Percentiles rank a stretch among this genome's conserved stretches.
Conservation (phyloP, 2,113 vertebrate genomes). For the Turdus rufiventris region DNA sequence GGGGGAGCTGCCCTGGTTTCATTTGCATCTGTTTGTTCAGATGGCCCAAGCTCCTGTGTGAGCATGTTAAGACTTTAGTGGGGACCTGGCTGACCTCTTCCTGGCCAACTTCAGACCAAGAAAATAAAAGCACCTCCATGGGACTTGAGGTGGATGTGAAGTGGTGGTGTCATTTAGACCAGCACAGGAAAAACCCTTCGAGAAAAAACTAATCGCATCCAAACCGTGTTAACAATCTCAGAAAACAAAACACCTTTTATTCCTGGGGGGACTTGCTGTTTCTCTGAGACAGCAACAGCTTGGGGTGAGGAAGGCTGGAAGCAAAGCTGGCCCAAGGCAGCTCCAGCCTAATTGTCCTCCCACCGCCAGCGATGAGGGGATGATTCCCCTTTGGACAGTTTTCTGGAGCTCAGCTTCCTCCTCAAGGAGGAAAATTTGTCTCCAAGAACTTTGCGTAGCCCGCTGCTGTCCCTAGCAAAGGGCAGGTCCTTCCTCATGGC, state of each 20-base stretch:
- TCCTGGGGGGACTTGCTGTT: neutral
- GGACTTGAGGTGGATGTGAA: neutral
- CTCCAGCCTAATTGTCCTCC: conserved; percentile 45
- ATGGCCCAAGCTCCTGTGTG: neutral
- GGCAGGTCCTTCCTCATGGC: conserved; percentile 41
- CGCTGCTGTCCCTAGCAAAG: neutral
- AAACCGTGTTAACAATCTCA: neutral
- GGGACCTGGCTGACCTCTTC: neutral
- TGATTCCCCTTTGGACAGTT: conserved; percentile 30
- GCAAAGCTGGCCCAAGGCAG: neutral
- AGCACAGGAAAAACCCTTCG: neutral
- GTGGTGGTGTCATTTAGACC: neutral
- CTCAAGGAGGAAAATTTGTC: conserved; percentile 70
- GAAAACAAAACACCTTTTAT: conserved; percentile 55
- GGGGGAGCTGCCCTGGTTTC: neutral
- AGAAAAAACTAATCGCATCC: neutral
- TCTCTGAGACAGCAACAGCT: neutral
- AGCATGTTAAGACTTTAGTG: neutral
- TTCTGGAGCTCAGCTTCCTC: conserved; percentile 65
- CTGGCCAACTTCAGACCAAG: neutral
- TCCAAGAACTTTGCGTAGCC: conserved; percentile 66
- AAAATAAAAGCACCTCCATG: neutral
- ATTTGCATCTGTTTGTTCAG: neutral
- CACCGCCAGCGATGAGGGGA: conserved; percentile 45
- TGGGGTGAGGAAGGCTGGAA: neutral